Evolutionary conservation across 2,797 vertebrate species (phyloP).

Genomic region (Distichodus sexfasciatus): DNA sequence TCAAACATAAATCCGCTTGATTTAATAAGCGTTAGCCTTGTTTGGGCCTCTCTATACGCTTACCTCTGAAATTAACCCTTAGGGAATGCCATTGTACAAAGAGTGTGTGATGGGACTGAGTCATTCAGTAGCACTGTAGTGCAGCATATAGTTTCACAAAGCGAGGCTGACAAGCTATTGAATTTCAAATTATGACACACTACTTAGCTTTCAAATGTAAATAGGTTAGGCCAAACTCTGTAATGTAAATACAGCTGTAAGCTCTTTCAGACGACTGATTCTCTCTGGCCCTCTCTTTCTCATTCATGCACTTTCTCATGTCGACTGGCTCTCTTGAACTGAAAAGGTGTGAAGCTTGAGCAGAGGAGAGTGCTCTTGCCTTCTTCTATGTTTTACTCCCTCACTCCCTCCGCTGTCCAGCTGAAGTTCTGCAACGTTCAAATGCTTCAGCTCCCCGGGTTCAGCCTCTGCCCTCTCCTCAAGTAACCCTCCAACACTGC

Average conservation of each 20-base stretch:
- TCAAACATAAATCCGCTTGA: constrained; percentile 13
- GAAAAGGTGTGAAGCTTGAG: not conserved
- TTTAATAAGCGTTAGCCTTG: constrained; percentile 22
- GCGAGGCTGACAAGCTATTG: not conserved
- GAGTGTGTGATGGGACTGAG: too few species aligned
- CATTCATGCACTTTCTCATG: constrained; percentile 1
- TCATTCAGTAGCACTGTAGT: too few species aligned
- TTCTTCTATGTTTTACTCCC: constrained; percentile 30
- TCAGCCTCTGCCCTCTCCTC: not conserved
- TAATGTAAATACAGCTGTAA: not conserved
- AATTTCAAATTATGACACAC: not conserved
- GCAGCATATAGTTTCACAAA: not conserved
- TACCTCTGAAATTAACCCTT: constrained; percentile 2
- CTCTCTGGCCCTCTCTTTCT: not conserved
- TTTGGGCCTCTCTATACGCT: constrained; percentile 16
- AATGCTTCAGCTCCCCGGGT: not conserved
- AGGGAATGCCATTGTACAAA: not conserved
- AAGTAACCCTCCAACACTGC: not conserved
- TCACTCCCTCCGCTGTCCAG: constrained; percentile 48
- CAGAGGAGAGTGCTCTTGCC: not conserved
- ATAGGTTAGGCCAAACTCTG: not conserved
- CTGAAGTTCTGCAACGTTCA: constrained; percentile 39
- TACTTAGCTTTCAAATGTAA: not conserved
- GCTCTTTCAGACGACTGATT: not conserved
- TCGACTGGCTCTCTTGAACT: not conserved